Conservation (phyloP, 2,888 invertebrate genomes). For the Epiblema foenella region DNA sequence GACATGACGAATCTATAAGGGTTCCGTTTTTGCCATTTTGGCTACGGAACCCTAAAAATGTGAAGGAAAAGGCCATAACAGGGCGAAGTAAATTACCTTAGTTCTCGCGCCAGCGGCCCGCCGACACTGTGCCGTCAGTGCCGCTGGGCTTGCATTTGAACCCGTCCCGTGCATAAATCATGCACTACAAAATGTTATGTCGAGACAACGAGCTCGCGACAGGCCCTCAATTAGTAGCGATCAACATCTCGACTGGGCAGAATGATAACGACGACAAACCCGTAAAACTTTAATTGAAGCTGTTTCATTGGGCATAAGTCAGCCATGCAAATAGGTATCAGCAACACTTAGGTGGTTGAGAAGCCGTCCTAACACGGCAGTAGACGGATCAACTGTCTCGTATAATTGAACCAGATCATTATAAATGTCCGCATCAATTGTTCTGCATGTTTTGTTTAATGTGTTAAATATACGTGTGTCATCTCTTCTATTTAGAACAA, state of each 20-base stretch:
- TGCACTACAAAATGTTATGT: slow-evolving; percentile 46
- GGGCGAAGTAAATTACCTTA: slow-evolving; percentile 24
- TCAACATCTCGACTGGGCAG: slow-evolving; percentile 58
- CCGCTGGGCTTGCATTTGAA: slow-evolving; percentile 47
- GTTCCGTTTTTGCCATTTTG: too few relatives aligned
- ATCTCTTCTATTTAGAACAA: background rate
- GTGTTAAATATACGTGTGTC: background rate
- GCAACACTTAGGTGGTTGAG: slow-evolving; percentile 22
- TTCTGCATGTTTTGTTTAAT: slow-evolving; percentile 27
- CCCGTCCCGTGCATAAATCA: slow-evolving; percentile 53
- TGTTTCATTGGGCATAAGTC: slow-evolving; percentile 53
- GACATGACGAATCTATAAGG: too few relatives aligned
- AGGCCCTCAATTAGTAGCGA: slow-evolving; percentile 62
- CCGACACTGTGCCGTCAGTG: slow-evolving; percentile 28
- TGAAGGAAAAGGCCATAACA: background rate
- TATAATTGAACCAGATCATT: slow-evolving; percentile 28
- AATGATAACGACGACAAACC: slow-evolving; percentile 58
- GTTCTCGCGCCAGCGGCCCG: slow-evolving; percentile 22
- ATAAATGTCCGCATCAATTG: slow-evolving; percentile 30
- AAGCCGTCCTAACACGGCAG: slow-evolving; percentile 14
- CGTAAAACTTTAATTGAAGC: slow-evolving; percentile 57
- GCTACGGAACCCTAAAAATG: too few relatives aligned
- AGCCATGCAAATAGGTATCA: slow-evolving; percentile 67
- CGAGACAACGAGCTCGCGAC: slow-evolving; percentile 50
- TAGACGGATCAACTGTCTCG: slow-evolving; percentile 30